A percentile compares a stretch with the other conserved stretches of the same genome.
These are phyloP conservation scores for Tokudaia tokunoshimensis DNA, from an alignment of 2,797 vertebrate species.

Conservation along the genomic window DNA sequence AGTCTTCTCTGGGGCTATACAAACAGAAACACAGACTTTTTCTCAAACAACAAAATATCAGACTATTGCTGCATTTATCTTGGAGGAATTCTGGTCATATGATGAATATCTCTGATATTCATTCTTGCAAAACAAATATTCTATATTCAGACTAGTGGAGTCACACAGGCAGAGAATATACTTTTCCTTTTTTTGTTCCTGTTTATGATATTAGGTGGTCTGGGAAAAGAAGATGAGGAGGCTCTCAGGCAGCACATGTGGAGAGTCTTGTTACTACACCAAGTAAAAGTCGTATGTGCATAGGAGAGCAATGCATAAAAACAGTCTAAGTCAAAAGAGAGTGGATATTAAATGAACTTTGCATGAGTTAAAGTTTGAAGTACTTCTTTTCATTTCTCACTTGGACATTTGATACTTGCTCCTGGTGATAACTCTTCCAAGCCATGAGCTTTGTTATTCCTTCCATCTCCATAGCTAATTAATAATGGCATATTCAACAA, in stretches of 20 bases:
- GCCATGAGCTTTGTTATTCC: neutral
- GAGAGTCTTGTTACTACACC: neutral
- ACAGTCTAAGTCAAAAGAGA: neutral
- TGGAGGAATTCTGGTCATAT: neutral
- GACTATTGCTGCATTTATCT: neutral
- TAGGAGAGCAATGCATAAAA: neutral
- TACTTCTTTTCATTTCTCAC: fast-evolving
- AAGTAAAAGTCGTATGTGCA: neutral
- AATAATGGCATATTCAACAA: neutral
- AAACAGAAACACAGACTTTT: neutral
- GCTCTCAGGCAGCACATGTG: fast-evolving
- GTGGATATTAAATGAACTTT: neutral
- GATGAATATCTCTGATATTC: neutral
- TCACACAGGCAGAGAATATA: neutral
- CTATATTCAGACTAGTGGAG: neutral
- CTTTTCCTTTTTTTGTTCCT: neutral
- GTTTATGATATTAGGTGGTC: neutral
- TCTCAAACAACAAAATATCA: neutral
- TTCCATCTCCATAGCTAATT: neutral
- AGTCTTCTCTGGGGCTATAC: neutral
- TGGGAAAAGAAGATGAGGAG: neutral
- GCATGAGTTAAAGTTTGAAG: neutral
- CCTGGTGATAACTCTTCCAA: neutral
- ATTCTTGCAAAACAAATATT: neutral
- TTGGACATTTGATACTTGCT: neutral